Conservation (phyloP, 1,140 invertebrate species). For the Rhagoletis zephyria region DNA sequence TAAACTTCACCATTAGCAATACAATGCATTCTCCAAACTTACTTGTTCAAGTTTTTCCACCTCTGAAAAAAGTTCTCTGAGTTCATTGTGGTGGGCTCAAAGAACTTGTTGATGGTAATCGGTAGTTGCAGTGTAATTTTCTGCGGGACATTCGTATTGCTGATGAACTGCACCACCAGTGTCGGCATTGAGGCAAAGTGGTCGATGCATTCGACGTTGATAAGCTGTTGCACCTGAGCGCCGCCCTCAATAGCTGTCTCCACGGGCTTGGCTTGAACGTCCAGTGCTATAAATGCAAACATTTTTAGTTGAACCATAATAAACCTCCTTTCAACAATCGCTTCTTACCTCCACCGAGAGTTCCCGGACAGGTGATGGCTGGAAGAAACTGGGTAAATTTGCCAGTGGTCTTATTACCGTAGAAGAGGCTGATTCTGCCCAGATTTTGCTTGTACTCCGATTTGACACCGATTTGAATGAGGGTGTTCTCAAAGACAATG, state of each 20-base stretch:
- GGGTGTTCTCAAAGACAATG: slow-evolving; percentile 97
- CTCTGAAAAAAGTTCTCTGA: slow-evolving; percentile 97
- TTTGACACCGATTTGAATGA: slow-evolving; percentile 98
- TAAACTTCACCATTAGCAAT: too few relatives aligned
- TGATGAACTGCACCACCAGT: slow-evolving; percentile 86
- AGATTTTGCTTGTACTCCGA: slow-evolving; percentile 96
- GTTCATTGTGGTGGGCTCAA: slow-evolving; percentile 99
- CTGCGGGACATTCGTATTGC: slow-evolving; percentile 91
- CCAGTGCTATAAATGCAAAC: too few relatives aligned
- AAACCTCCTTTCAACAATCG: too few relatives aligned
- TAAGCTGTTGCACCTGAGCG: slow-evolving; percentile 97
- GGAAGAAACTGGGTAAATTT: too few relatives aligned
- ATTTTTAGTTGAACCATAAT: too few relatives aligned
- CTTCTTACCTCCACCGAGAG: too few relatives aligned
- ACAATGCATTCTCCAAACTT: neutral
- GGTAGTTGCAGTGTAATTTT: slow-evolving; percentile 93
- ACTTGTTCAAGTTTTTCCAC: slow-evolving; percentile 97
- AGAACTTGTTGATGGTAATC: slow-evolving; percentile 97
- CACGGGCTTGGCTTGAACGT: too few relatives aligned
- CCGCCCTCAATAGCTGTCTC: too few relatives aligned
- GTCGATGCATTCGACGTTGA: slow-evolving; percentile 97
- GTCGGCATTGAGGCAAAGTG: slow-evolving; percentile 91
- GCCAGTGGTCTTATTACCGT: slow-evolving; percentile 98
- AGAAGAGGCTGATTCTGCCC: slow-evolving; percentile 94
- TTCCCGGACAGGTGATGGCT: too few relatives aligned